Base-by-base conservation (phyloP, 37 sponge, comb jelly and placozoan species). In the Trichoplax adhaerens region DNA sequence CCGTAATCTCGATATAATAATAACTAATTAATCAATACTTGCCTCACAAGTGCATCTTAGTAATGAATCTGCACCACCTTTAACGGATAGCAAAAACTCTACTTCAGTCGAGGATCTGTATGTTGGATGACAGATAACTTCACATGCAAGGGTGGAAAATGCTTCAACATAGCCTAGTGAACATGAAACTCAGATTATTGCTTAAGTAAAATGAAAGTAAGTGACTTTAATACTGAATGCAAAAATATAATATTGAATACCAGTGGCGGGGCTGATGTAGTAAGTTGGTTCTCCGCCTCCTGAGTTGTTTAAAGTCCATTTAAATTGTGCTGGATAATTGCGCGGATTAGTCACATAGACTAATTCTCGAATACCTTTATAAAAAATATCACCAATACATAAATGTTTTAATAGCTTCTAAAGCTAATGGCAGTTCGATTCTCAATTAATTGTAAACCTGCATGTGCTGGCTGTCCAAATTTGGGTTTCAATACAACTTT, bases 131-230 rank as follows among this genome's bases (percentile, higher is more conserved):
- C 76, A 84, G 12, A 79, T 51, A 66, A 88, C 81, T 12, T 79
- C 89, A 76, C 89, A 84, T 57, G 58, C 62, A 69, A 88, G 77
- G 47, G 68, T 72, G 53, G 60, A 72, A 55, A 75, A 58, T n/a
- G 82, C 74, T 68, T 84, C 77, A 0, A 88, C 78, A 48, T 77
- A 58, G 48, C 89, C 75, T 56, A 57, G 71, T 65, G 6, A 5
- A 60, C 12, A 12, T 60, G 10, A 29, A 60, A 0, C 12, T 10
- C 12, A 12, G 62, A 12, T 60, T 12, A 60, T 60, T 60, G 12
- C 10, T 12, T 60, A 12, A 12, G 12, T 12, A 10, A 10, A 12
- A 60, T 12, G 62, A 12, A 12, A 60, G 12, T 60, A 12, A 60
- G 12, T 12, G 12, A 60, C 12, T 60, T 60, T 60, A 60, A 10